Base-by-base conservation (phyloP, 2,888 invertebrate genomes). In the Athalia rosae region DNA sequence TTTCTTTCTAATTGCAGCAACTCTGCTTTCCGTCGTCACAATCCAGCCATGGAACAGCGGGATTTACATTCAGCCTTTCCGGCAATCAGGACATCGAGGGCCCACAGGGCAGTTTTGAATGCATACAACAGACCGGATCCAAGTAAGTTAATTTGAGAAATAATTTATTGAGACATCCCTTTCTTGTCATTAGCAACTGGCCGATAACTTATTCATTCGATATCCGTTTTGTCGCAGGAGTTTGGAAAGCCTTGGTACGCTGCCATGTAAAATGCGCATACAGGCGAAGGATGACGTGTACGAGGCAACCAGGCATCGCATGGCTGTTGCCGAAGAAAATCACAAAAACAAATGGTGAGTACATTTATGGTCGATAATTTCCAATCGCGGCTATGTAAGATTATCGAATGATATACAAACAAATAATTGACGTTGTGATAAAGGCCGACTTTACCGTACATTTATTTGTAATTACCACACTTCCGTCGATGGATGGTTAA, bases 241-340 rank as follows among this genome's bases (percentile, higher is more conserved):
- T 82, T 91, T 97, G 90, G 95, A 95, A 91, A 94, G 95, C 85
- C 93, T 97, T 91, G 98, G 98, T 84, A 93, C 95, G 83, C 92
- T 98, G 91, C 94, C 95, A 85, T 93, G 95, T 90, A 96, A 96
- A 90, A 95, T 98, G 94, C 95, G 97, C 82, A 95, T 98, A 85
- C 96, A 96, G 90, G 98, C 98, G 86, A 98, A 97, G 88, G 98
- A 98, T 88, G 98, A 98, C 92, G 96, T 97, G 79, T 98, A 98
- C 91, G 97, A 97, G 91, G 94, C 95, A 85, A 98, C 98, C 83
- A 94, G 95, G 91, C 95, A 96, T 90, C 95, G 96, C 87, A 97
- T 98, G 96, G 96, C 96, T 87, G 94, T 94, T 87, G 96, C 95
- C 83, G 97, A 97, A 90, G 96, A 98, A 90, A 96, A 95, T 91